A percentile compares a stretch with the other conserved stretches of the same genome.
Evolutionary conservation across 2,797 vertebrate species (phyloP).

Genomic region (Cottoperca gobio): DNA sequence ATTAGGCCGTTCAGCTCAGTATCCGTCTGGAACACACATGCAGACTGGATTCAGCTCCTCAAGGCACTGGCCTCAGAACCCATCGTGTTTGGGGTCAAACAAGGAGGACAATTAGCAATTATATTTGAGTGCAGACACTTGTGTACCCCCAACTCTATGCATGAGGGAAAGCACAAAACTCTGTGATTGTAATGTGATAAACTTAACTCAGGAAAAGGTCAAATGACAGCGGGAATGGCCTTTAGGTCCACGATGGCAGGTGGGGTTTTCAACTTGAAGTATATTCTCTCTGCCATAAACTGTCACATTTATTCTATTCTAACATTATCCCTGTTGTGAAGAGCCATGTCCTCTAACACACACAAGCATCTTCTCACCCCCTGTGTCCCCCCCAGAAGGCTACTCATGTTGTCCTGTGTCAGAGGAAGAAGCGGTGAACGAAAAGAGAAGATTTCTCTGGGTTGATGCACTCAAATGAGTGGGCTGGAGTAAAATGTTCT

Average conservation of each 20-base stretch:
- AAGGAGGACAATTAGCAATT: conserved; percentile 13
- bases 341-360: conserved; percentile 51
- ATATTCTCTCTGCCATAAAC: conserved; percentile 62
- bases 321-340: conserved; percentile 37
- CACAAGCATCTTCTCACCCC: conserved; percentile 31
- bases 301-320: conserved; percentile 61
- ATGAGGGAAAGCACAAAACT: conserved; percentile 30
- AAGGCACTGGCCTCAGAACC: neutral
- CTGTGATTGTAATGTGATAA: conserved; percentile 52
- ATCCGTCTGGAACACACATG: neutral
- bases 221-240: conserved; percentile 66
- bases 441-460: conserved; percentile 20
- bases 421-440: conserved; percentile 21
- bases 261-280: conserved; percentile 60
- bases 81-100: neutral
- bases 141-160: conserved; percentile 3
- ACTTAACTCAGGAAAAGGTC: conserved; percentile 63
- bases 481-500: too few species aligned
- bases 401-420: conserved; percentile 16
- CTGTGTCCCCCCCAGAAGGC: conserved; percentile 27
- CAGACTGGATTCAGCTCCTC: neutral
- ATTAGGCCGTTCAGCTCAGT: neutral
- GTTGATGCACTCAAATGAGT: too few species aligned
- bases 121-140: conserved; percentile 3
- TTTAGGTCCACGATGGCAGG: conserved; percentile 50